Evolutionary conservation across 2,797 vertebrate genomes (phyloP), one percentile per base, ranked within the genome.

Genomic region (Falco novaeseelandiae): DNA sequence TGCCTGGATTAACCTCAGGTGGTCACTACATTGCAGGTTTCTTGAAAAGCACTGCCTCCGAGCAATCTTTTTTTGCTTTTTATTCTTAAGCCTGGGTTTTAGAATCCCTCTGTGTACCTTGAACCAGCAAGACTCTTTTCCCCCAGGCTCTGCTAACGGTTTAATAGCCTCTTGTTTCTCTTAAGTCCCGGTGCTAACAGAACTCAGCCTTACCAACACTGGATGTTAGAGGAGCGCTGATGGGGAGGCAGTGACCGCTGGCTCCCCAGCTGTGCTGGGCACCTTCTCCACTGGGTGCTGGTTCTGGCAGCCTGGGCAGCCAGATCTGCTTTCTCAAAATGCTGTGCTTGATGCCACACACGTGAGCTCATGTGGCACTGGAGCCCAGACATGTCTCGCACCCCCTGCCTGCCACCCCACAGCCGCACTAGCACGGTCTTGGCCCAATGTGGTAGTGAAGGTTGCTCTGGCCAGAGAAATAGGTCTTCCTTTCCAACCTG

Each of bases 1-100:
- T 93, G 93, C 94, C 89, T 89, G 96, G 86, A 96, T 94, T 97
- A 97, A 96, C 96, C 97, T 97, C 94, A 97, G 96, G 96, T 96
- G 94, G 95, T 96, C 95, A 96, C 94, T 89, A 85, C 84, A 71
- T 81, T 55, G 81, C 81, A 95, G 22, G 48, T 82, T 95, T 96
- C 94, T 97, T 96, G 84, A 93, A 95, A 97, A 83, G 85, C 32
- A 0, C 79, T 96, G 94, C 77, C 79, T 96, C 90, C 5, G 9
- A 97, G 93, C 91, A 96, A 72, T 59, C 34, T 88, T 89, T 79
- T 83, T 91, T 57, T 86, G 46, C 89, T 91, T 95, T 95, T 92
- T 93, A 72, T 88, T 86, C 66, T 83, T 89, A 93, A 97, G 61
- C 88, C 58, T 71, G 51, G 48, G n/a, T 72, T 97, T 97, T 92